Conservation (phyloP, 2,888 invertebrate species). For the Microctonus hyperodae region DNA sequence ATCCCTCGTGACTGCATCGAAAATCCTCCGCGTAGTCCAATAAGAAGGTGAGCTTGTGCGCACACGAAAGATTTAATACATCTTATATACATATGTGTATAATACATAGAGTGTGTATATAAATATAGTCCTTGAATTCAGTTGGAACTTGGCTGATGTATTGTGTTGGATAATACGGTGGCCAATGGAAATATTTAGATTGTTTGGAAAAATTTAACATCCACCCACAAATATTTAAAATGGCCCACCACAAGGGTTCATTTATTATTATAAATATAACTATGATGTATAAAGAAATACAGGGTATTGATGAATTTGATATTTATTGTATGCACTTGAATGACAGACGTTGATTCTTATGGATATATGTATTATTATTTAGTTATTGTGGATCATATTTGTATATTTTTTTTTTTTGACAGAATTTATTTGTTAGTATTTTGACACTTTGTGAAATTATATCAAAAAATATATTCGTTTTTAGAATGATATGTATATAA, state of each 20-base stretch:
- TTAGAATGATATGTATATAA: not conserved
- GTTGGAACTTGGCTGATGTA: constrained; percentile 15
- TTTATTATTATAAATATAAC: constrained; percentile 9
- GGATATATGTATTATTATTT: not conserved
- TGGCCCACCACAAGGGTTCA: not conserved
- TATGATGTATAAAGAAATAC: not conserved
- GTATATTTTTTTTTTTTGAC: not conserved
- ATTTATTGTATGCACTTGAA: constrained; percentile 3
- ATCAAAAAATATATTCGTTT: not conserved
- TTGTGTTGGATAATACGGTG: constrained; percentile 26
- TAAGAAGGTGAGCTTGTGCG: not conserved
- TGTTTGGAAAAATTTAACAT: constrained; percentile 40
- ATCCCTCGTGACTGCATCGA: constrained; percentile 32
- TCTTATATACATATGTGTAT: too few relatives aligned
- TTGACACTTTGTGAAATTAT: not conserved
- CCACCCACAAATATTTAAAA: constrained; percentile 15
- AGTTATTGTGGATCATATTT: not conserved
- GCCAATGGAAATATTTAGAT: constrained; percentile 56
- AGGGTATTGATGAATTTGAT: constrained; percentile 4
- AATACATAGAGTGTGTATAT: constrained; percentile 16
- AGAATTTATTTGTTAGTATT: not conserved
- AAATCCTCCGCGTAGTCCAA: not conserved
- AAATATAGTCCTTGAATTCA: constrained; percentile 16
- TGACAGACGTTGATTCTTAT: not conserved
- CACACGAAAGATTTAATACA: not conserved